Conservation (phyloP, 2,797 vertebrate species). For the Amazona finschi region DNA sequence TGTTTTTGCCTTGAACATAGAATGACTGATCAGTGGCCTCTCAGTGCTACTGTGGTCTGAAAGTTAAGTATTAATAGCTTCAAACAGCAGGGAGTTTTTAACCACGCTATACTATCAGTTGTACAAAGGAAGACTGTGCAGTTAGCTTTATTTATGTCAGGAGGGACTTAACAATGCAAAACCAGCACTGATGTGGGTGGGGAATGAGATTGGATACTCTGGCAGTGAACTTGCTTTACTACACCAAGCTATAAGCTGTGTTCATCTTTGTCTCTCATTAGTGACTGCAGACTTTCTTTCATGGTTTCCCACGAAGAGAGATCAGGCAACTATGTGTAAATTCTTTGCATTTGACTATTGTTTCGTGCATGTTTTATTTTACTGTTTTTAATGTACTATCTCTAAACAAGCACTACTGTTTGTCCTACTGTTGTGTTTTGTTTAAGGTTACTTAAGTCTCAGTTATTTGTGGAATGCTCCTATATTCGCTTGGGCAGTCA, state of each 20-base stretch:
- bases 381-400: neutral
- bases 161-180: neutral
- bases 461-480: slow-evolving; percentile 47
- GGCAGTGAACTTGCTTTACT: neutral
- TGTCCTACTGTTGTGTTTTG: neutral
- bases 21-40: neutral
- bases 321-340: neutral
- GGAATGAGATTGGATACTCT: neutral
- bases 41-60: neutral
- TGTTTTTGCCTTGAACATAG: neutral
- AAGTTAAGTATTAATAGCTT: neutral
- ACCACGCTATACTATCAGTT: neutral
- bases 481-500: slow-evolving; percentile 7
- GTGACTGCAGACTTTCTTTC: neutral
- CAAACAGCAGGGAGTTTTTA: neutral
- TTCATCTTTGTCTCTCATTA: neutral
- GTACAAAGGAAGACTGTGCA: neutral
- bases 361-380: slow-evolving; percentile 11
- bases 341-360: neutral
- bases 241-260: neutral
- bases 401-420: slow-evolving; percentile 11
- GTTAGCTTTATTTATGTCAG: neutral
- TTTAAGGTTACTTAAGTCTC: slow-evolving; percentile 25
- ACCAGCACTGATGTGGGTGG: neutral
- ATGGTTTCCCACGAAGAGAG: neutral